A percentile compares a stretch with the other conserved stretches of the same genome.
Evolutionary conservation across 35 echinoderm and acorn worm species (phyloP).

Genomic region (Heliocidaris tuberculata): DNA sequence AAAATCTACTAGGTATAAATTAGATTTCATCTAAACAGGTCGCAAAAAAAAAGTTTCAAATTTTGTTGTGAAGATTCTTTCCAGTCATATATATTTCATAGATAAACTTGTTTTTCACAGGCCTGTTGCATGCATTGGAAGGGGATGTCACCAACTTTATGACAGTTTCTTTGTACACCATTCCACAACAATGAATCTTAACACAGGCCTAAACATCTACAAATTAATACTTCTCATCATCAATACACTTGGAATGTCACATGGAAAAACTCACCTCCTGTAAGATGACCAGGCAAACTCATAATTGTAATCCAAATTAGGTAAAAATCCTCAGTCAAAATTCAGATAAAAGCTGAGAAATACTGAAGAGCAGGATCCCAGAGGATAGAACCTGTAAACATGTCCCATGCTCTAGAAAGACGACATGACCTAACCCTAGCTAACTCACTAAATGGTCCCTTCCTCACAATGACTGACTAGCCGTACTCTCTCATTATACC

Average conservation of each 20-base stretch:
- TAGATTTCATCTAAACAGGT: too few relatives aligned
- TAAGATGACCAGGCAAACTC: slow-evolving; percentile 15
- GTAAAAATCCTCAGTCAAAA: background rate
- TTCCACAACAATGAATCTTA: background rate
- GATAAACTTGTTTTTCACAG: background rate
- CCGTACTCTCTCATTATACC: background rate
- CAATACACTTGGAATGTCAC: background rate
- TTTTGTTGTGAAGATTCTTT: background rate
- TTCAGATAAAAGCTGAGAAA: background rate
- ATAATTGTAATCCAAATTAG: background rate
- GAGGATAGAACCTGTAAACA: background rate
- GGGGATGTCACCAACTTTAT: background rate
- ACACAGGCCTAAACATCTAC: background rate
- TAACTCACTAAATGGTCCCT: slow-evolving; percentile 16
- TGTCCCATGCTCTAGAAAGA: background rate
- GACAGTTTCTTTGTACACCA: background rate
- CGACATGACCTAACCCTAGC: background rate
- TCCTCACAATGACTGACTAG: background rate
- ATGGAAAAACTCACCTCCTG: background rate
- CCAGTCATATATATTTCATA: background rate
- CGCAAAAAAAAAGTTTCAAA: too few relatives aligned
- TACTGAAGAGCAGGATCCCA: background rate
- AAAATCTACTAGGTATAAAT: too few relatives aligned
- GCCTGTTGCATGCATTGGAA: background rate
- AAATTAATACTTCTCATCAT: background rate